phyloP scores from a whole-genome alignment of 2,797 vertebrate species.

The Melanotaenia maccullochi region DNA sequence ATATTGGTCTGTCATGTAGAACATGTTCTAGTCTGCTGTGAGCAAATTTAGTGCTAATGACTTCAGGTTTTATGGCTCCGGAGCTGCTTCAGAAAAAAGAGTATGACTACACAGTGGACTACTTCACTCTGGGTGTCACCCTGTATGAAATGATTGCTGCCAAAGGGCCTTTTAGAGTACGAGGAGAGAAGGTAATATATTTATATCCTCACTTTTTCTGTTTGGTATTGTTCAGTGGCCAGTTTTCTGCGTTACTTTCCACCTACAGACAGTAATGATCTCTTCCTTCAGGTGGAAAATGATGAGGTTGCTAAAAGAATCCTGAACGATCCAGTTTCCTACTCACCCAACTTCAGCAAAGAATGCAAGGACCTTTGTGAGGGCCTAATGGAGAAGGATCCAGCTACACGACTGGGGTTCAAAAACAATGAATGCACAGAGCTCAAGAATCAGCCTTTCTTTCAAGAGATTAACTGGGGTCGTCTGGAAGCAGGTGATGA shows the following conservation, averaged over 20 bases:
- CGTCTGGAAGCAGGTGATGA: slow-evolving; percentile 81
- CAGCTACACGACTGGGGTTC: slow-evolving; percentile 78
- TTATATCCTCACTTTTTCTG: not conserved
- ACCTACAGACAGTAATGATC: not conserved
- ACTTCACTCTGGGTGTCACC: slow-evolving; percentile 84
- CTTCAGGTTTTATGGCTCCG: slow-evolving; percentile 84
- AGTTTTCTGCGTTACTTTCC: not conserved
- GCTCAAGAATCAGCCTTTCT: slow-evolving; percentile 79
- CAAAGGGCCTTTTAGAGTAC: slow-evolving; percentile 82
- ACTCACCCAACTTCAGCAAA: slow-evolving; percentile 74
- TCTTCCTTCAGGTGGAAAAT: slow-evolving; percentile 76
- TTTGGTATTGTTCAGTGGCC: not conserved
- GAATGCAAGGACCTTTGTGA: slow-evolving; percentile 79
- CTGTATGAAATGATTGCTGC: slow-evolving; percentile 84
- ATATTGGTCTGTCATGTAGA: not conserved
- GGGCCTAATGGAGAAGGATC: slow-evolving; percentile 80
- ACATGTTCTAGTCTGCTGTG: not conserved
- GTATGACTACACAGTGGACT: slow-evolving; percentile 84
- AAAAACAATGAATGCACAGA: slow-evolving; percentile 76
- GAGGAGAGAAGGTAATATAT: slow-evolving; percentile 79
- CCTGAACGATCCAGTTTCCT: slow-evolving; percentile 71
- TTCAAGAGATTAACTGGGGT: slow-evolving; percentile 82
- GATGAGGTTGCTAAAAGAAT: slow-evolving; percentile 78
- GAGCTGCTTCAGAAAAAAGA: slow-evolving; percentile 81
- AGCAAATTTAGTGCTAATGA: slow-evolving; percentile 12